Base-by-base conservation (phyloP, 2,797 vertebrate genomes). In the Mus caroli region DNA sequence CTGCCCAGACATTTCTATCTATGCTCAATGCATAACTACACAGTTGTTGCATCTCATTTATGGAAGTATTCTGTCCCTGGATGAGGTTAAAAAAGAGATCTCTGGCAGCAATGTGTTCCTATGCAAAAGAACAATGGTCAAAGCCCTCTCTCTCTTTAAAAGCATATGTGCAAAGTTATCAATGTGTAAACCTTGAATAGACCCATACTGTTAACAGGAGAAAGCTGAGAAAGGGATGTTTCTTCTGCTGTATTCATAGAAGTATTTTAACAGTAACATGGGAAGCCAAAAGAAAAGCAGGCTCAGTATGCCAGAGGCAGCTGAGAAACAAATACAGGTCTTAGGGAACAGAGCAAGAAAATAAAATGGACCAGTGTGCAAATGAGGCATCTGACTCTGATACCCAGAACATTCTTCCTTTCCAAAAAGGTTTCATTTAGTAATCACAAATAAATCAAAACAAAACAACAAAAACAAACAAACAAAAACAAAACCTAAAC, bases 271-370 rank as follows among this genome's bases (percentile, higher is more conserved):
- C 2, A 67, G 24, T 50, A 24, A 78, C 1, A 64, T 5, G 20
- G 9, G 1, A 80, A 2, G 1, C 3, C 2, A 6, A 54, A 3
- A 19, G 37, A 86, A 69, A 0, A 3, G 24, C 4, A 58, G 1
- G 3, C 0, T 85, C 22, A n/a, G 0, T 34, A 19, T 1, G 69
- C 5, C 10, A 4, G 26, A 52, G 17, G 46, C 6, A 71, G n/a
- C 24, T 40, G 13, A 75, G 12, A 83, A 88, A 31, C 8, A 11
- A 56, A n/a, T 22, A 26, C 37, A 69, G 11, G 62, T 40, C 20
- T 6, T 11, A 94, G 20, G 5, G 6, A 79, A 37, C 2, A 17
- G 4, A 40, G 9, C 62, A 5, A 22, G 9, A 69, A 11, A 15
- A 22, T 10, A 17, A 91, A 15, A 13, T 34, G 3, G 6, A 89